A percentile compares a stretch with the other conserved stretches of the same genome.
These are phyloP conservation scores for Automeris io DNA, from an alignment of 2,888 invertebrate species.

Conservation along the genomic window DNA sequence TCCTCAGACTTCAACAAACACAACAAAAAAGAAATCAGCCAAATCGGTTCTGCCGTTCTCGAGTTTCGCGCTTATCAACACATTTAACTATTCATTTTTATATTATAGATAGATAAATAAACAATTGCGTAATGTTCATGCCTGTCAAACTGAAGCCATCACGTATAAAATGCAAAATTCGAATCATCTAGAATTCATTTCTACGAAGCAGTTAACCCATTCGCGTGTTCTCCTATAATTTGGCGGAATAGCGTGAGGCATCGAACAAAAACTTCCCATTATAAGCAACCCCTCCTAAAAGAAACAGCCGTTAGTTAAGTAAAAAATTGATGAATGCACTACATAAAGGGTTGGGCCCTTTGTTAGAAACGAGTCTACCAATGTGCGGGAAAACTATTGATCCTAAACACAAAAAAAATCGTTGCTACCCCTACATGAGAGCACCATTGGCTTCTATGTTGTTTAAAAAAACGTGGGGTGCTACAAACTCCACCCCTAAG, in stretches of 20 bases:
- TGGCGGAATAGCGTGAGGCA: slow-evolving; percentile 62
- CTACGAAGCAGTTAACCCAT: slow-evolving; percentile 13
- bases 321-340: slow-evolving; percentile 67
- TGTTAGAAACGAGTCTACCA: slow-evolving; percentile 57
- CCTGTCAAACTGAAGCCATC: no score
- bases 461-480: slow-evolving; percentile 63
- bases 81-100: no score
- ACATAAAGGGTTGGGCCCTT: slow-evolving; percentile 59
- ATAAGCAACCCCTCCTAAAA: slow-evolving; percentile 59
- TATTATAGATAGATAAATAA: no score
- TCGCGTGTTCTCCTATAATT: slow-evolving; percentile 60
- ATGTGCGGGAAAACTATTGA: slow-evolving; percentile 69
- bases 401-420: slow-evolving; percentile 54
- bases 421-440: slow-evolving; percentile 52
- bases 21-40: no score
- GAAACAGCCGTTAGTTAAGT: slow-evolving; percentile 63
- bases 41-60: no score
- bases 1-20: no score
- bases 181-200: slow-evolving; percentile 12
- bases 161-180: no score
- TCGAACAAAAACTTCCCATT: slow-evolving; percentile 50
- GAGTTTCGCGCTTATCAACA: no score
- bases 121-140: no score
- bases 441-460: slow-evolving; percentile 56
- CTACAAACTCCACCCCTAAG: slow-evolving; percentile 50